Evolutionary conservation across 2,888 invertebrate genomes (phyloP), one percentile per base, ranked within the genome.

Genomic region (Stenodema calcarata): DNA sequence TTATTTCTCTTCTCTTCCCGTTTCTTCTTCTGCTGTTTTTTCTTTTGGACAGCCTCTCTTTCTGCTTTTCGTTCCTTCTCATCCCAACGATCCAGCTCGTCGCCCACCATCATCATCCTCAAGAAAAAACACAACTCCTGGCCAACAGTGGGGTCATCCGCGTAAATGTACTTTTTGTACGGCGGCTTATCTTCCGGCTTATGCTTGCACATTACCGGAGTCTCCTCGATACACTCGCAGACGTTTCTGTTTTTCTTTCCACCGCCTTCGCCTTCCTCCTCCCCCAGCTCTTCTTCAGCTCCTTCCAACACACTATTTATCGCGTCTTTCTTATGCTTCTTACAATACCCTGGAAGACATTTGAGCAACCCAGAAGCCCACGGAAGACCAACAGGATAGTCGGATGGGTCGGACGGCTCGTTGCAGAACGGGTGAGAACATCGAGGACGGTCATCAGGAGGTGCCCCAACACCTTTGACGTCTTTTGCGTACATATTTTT

Each of bases 261-360:
- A 62, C 62, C 62, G 0, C 4, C 23, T 6, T 27, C 62, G 1
- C 30, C 35, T 41, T 86, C 28, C 78, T 78, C 75, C 54, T 86
- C 86, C 16, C 47, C 70, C 11, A 44, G 35, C 69, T 69, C 79
- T 44, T 35, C 80, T 1, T 70, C 80, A 16, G 41, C 35, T 14
- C 47, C 73, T 18, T 50, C 62, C 6, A 73, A 9, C 23, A 42
- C 27, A 18, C 44, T 28, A 14, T 27, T 47, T 6, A 73, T 16
- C 1, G 75, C 47, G 2, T 73, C 44, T 47, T 70, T 73, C 30
- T 27, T 44, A 18, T 84, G 84, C 30, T 84, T 84, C 47, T 44
- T 84, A 75, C 86, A 86, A 28, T 86, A 86, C 14, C 86, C 86
- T n/a, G 86, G 86, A 35, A 86, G 47, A 73, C 86, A 86, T 73